Conservation (phyloP, 2,113 vertebrate species). For the Asarcornis scutulata region DNA sequence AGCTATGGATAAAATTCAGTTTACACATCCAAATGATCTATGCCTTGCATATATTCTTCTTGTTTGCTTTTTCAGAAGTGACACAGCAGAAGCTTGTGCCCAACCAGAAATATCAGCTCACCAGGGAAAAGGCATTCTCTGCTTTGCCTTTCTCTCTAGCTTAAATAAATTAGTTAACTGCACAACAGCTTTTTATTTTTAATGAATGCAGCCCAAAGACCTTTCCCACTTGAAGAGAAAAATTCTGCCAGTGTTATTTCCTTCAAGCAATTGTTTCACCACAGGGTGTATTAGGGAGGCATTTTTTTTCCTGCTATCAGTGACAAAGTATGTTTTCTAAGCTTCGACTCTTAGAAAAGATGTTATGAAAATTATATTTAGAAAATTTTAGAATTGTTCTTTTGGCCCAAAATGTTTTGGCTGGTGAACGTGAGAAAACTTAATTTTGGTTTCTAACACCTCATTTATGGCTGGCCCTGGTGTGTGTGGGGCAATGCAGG, state of each 20-base stretch:
- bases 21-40: neutral
- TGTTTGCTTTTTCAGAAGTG: neutral
- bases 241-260: neutral
- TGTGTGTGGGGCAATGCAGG: too few relatives aligned
- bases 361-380: neutral
- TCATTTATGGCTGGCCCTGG: neutral
- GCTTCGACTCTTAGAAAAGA: neutral
- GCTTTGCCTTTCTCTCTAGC: neutral
- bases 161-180: conserved; percentile 20
- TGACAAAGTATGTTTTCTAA: neutral
- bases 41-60: neutral
- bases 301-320: neutral
- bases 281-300: neutral
- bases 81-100: neutral
- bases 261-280: neutral
- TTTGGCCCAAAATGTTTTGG: neutral
- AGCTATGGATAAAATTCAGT: neutral
- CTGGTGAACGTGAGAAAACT: neutral
- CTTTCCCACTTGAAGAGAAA: neutral
- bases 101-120: conserved; percentile 35
- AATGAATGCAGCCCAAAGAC: neutral
- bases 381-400: neutral
- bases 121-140: neutral
- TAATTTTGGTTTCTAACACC: neutral
- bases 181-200: conserved; percentile 11